Percentiles rank a stretch among this genome's conserved stretches.
Evolutionary conservation across 2,888 invertebrate species (phyloP).

Genomic region (Lepidochrysops patricia): DNA sequence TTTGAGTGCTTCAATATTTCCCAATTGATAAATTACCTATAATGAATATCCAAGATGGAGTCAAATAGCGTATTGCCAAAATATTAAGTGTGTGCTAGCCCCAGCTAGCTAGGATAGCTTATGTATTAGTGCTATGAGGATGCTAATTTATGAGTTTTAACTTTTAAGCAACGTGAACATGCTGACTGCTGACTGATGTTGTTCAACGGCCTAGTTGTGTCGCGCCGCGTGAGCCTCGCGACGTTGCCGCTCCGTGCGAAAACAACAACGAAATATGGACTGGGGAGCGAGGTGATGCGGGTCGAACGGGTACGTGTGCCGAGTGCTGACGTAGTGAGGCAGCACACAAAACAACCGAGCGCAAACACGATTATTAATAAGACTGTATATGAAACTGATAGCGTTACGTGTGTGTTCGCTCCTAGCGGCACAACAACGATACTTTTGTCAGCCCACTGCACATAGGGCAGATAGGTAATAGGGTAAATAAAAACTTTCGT

Average conservation of each 20-base stretch:
- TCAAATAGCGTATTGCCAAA: too few relatives aligned
- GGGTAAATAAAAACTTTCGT: too few relatives aligned
- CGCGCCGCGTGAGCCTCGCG: conserved; percentile 12
- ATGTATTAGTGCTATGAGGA: too few relatives aligned
- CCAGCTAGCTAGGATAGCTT: too few relatives aligned
- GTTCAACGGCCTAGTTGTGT: neutral
- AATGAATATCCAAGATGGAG: too few relatives aligned
- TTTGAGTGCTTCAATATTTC: too few relatives aligned
- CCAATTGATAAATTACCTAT: too few relatives aligned
- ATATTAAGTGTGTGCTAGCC: too few relatives aligned
- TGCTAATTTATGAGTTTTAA: too few relatives aligned
- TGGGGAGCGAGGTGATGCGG: conserved; percentile 2
- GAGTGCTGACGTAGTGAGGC: neutral
- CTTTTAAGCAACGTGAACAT: neutral
- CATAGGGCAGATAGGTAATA: too few relatives aligned
- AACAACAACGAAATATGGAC: conserved; percentile 12
- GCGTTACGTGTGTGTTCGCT: neutral
- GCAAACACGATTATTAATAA: neutral
- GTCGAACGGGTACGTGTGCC: neutral
- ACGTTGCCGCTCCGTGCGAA: conserved; percentile 22
- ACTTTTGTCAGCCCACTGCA: too few relatives aligned
- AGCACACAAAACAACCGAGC: neutral
- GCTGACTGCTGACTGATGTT: neutral
- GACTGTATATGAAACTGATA: neutral
- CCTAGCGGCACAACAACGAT: neutral